Base-by-base conservation (phyloP, 2,888 invertebrate species). In the Nomada flava region DNA sequence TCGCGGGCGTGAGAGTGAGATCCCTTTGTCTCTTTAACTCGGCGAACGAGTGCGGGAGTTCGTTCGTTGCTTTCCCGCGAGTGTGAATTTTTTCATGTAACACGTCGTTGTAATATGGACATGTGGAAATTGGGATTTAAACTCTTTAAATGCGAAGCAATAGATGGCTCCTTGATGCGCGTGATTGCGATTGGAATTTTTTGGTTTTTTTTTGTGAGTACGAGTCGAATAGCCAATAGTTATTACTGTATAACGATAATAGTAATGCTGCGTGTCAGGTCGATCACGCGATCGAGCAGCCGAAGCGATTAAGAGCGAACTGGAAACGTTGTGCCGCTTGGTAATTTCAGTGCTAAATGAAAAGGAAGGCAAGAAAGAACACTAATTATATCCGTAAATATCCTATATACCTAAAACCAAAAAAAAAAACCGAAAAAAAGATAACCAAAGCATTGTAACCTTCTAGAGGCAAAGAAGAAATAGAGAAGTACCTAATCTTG, bases 401-500 rank as follows among this genome's bases (percentile, higher is more conserved):
- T 91, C 90, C 91, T 92, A 92, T 91, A 91, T 92, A 91, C 90
- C 86, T 86, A 87, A 91, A 89, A 88, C 53, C 64, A 84, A 83
- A 83, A 87, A 83, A 87, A 86, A 82, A 82, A 84, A 86, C 84
- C 78, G 81, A 75, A 76, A 86, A 84, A 88, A 84, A 84, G 83
- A 86, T 81, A 87, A 86, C 89, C 87, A 90, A 90, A 88, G 83
- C 91, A 92, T 90, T 91, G 89, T 92, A 92, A 92, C 90, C 92
- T 91, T 92, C 87, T 92, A 92, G 92, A 92, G 89, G 89, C 86
- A 89, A 89, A 85, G 89, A 87, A 78, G 85, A 91, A 91, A 91
- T 92, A 92, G 90, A 90, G 87, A 90, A 91, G 88, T 92, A 92
- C 92, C 89, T 90, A 90, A 91, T 91, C 89, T 89, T 89, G 86